A percentile compares a stretch with the other conserved stretches of the same genome.
Evolutionary conservation across 2,888 invertebrate species (phyloP).

Genomic region (Tiliacea aurago): DNA sequence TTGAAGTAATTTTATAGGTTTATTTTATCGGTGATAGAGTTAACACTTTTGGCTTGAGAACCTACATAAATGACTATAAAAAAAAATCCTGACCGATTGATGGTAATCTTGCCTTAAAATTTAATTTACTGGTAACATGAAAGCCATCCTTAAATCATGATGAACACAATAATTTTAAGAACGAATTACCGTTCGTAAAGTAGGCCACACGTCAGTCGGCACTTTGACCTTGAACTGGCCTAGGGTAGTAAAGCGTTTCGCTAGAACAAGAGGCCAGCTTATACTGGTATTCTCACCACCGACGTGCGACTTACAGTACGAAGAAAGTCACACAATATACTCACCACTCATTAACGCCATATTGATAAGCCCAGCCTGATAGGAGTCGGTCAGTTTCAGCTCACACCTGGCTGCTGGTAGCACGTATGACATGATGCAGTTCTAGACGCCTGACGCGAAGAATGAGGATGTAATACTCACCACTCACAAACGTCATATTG

Average conservation of each 20-base stretch:
- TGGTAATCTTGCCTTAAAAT: neutral
- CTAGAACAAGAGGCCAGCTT: neutral
- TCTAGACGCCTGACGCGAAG: neutral
- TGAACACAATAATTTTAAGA: neutral
- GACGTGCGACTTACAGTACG: too few relatives aligned
- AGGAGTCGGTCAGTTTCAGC: rapidly evolving
- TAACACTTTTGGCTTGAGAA: neutral
- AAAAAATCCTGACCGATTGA: too few relatives aligned
- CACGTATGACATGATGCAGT: neutral
- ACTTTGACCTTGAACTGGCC: neutral
- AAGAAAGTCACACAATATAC: too few relatives aligned
- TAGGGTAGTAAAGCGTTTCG: neutral
- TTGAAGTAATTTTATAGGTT: neutral
- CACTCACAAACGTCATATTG: too few relatives aligned
- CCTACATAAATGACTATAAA: too few relatives aligned
- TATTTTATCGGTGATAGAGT: neutral
- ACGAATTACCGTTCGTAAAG: neutral
- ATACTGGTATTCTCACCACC: neutral
- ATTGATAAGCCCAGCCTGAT: neutral
- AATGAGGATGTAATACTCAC: too few relatives aligned
- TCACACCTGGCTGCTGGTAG: too few relatives aligned
- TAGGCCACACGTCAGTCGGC: neutral
- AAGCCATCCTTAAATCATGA: neutral
- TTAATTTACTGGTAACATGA: slow-evolving; percentile 2
- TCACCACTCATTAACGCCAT: neutral